Evolutionary conservation across 2,797 vertebrate species (phyloP).

Genomic region (Ctenosaura bakeri): DNA sequence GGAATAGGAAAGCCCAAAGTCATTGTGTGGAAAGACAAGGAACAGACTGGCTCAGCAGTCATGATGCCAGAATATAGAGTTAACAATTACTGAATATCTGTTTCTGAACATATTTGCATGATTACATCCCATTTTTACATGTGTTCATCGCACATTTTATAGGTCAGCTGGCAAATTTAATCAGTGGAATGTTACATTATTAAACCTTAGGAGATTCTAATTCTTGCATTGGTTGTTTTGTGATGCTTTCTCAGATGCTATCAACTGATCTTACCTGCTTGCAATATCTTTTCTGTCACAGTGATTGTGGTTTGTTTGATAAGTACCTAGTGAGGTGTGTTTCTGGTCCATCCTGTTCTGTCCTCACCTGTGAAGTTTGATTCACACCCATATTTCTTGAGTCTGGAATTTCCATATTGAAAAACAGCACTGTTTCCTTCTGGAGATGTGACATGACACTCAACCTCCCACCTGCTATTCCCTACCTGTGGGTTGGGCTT

Average conservation of each 20-base stretch:
- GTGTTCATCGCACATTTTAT: neutral
- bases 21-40: neutral
- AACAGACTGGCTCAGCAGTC: neutral
- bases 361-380: neutral
- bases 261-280: neutral
- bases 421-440: neutral
- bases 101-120: neutral
- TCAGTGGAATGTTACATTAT: no score
- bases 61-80: neutral
- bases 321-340: neutral
- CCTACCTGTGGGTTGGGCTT: neutral
- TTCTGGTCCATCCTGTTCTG: slow-evolving; percentile 1
- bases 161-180: neutral
- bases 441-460: neutral
- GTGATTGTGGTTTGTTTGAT: neutral
- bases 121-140: neutral
- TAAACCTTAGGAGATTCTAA: neutral
- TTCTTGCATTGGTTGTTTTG: neutral
- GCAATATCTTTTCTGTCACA: neutral
- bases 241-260: neutral
- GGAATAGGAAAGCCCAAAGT: neutral
- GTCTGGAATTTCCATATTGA: neutral
- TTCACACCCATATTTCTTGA: slow-evolving; percentile 13
- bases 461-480: neutral
- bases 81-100: slow-evolving; percentile 29